phyloP scores from a whole-genome alignment of 2,797 vertebrate species.

The Chiloscyllium punctatum region DNA sequence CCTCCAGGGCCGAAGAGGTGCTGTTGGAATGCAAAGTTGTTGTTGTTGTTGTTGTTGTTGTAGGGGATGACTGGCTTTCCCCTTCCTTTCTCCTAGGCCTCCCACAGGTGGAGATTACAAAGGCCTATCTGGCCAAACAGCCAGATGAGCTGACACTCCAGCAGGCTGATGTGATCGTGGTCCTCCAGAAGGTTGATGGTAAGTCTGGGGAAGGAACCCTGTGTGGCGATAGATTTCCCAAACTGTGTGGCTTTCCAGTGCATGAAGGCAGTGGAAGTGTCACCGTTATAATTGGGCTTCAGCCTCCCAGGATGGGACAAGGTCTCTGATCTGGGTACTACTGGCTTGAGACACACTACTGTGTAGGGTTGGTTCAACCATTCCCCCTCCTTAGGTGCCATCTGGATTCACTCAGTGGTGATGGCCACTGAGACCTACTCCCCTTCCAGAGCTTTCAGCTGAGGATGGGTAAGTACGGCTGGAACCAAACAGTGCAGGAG shows the following conservation, averaged over 20 bases:
- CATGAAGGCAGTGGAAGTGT: background rate
- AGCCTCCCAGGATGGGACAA: background rate
- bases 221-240: background rate
- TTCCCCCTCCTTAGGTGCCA: background rate
- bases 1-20: background rate
- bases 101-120: slow-evolving; percentile 78
- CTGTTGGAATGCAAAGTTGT: background rate
- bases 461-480: background rate
- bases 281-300: background rate
- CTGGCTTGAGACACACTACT: too few species aligned
- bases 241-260: background rate
- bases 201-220: slow-evolving; percentile 43
- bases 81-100: slow-evolving; percentile 56
- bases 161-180: slow-evolving; percentile 79
- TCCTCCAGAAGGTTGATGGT: slow-evolving; percentile 76
- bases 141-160: slow-evolving; percentile 80
- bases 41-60: background rate
- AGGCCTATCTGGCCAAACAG: slow-evolving; percentile 75
- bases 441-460: background rate
- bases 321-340: too few species aligned
- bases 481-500: background rate
- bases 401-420: background rate
- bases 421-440: background rate
- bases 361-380: background rate
- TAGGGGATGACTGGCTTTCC: background rate